Evolutionary conservation across 2,113 vertebrate species (phyloP).

Genomic region (Hirundichthys speculiger): DNA sequence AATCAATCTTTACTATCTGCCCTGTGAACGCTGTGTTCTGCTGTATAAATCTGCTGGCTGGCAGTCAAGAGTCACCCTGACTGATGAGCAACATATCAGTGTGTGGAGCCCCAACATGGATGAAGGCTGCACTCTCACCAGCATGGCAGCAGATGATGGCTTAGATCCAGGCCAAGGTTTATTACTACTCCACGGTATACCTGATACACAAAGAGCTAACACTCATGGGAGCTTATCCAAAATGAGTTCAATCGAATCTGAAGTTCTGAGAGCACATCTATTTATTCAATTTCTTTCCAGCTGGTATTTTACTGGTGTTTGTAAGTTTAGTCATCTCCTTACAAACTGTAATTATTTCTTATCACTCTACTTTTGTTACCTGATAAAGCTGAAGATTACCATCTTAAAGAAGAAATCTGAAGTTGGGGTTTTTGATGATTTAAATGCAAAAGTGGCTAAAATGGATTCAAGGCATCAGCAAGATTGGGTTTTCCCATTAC

Average conservation of each 20-base stretch:
- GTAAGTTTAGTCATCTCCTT: no score
- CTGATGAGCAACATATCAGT: constrained; percentile 57
- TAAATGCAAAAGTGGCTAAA: constrained; percentile 10
- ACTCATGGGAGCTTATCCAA: constrained; percentile 2
- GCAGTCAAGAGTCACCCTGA: constrained; percentile 67
- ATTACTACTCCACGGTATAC: constrained; percentile 23
- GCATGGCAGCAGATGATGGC: constrained; percentile 20
- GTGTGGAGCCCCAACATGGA: constrained; percentile 43
- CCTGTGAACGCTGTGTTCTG: constrained; percentile 48
- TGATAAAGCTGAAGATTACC: background rate
- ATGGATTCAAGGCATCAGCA: background rate
- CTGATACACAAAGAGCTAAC: constrained; percentile 19
- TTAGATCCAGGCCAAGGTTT: constrained; percentile 34
- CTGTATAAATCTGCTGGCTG: constrained; percentile 66
- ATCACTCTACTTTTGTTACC: background rate
- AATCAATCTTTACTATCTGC: constrained; percentile 73
- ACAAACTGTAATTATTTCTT: no score
- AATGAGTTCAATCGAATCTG: constrained; percentile 8
- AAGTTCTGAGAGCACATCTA: background rate
- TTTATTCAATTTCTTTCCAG: background rate
- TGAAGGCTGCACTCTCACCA: constrained; percentile 36
- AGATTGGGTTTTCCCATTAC: constrained; percentile 16
- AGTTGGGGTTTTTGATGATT: constrained; percentile 15
- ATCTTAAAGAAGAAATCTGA: background rate
- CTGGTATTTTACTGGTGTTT: no score